Evolutionary conservation across 2,113 vertebrate genomes (phyloP), one percentile per base, ranked within the genome.

Genomic region (Sorex fumeus): DNA sequence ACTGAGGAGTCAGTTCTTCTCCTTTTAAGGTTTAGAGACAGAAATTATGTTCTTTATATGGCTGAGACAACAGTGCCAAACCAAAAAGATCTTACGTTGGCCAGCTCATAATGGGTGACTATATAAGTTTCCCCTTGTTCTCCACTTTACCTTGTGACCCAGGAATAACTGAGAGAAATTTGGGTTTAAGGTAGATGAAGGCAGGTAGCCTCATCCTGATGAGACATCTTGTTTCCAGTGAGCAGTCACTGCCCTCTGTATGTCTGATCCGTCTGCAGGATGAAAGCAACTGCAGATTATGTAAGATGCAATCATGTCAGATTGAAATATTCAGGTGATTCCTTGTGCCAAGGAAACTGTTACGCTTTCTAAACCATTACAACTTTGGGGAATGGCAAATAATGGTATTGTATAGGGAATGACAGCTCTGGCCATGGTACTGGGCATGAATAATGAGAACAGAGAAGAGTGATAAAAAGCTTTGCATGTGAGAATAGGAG

Each of bases 1-100:
- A 60, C 36, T 77, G 66, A 25, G 30, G 82, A 72, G 57, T 84
- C 19, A 82, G 74, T 75, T 87, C 76, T 95, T 75, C 50, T 81
- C 57, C 79, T 36, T 60, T 91, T 18, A 69, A 82, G 86, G 30
- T 36, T 88, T 88, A 67, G 62, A 84, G 43, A 76, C 2, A 2
- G 28, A 84, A 89, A 40, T 78, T 45, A 36, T 84, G 16, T 64
- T 69, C 30, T 67, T 43, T 27, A 27, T 27, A 27, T 83, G 40
- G 50, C 11, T 60, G 21, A 82, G 75, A 6, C 3, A 13, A 45
- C 0, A 6, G 28, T 27, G 9, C 66, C 72, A 78, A 66, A 13
- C 4, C 0, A 13, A 69, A 87, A 34, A 8, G 43, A 34, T 40
- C 40, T 53, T n/a, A 27, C 28, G 4, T 43, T 19, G 70, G 27